phyloP scores from a whole-genome alignment of 2,113 vertebrate genomes.

The Hylia prasina region DNA sequence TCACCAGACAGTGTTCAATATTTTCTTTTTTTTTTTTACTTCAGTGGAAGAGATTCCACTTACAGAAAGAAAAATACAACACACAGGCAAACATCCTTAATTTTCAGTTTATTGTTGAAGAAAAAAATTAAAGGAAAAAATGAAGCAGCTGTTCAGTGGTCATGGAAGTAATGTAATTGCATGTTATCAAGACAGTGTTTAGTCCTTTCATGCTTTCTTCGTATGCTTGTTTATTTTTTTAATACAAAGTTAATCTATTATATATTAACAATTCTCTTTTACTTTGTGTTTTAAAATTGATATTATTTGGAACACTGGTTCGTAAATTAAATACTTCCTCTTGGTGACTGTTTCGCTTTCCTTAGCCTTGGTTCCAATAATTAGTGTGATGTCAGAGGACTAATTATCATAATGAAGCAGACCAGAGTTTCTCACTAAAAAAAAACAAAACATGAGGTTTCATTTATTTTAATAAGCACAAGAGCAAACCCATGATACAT shows the following conservation, averaged over 20 bases:
- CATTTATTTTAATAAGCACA: not conserved
- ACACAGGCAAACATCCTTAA: not conserved
- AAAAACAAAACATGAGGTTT: not conserved
- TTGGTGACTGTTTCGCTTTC: not conserved
- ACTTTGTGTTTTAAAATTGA: not conserved
- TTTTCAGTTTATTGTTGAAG: not conserved
- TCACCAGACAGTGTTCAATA: not conserved
- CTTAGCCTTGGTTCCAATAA: not conserved
- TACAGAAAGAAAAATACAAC: not conserved
- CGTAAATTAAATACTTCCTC: conserved; percentile 5
- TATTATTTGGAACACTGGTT: not conserved
- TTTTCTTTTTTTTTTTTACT: not conserved
- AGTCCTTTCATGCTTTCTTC: not conserved
- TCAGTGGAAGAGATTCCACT: not conserved
- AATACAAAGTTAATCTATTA: not conserved
- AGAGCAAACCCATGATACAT: not conserved
- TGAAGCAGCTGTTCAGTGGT: not conserved
- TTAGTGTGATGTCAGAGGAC: conserved; percentile 13
- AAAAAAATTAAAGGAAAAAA: not conserved
- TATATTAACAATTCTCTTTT: not conserved
- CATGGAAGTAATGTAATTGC: not conserved
- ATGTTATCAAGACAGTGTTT: not conserved
- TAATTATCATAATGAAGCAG: not conserved
- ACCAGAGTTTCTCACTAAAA: not conserved
- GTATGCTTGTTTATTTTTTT: not conserved